Evolutionary conservation across 1,140 invertebrate genomes (phyloP), one percentile per base, ranked within the genome.

Genomic region (Battus philenor): DNA sequence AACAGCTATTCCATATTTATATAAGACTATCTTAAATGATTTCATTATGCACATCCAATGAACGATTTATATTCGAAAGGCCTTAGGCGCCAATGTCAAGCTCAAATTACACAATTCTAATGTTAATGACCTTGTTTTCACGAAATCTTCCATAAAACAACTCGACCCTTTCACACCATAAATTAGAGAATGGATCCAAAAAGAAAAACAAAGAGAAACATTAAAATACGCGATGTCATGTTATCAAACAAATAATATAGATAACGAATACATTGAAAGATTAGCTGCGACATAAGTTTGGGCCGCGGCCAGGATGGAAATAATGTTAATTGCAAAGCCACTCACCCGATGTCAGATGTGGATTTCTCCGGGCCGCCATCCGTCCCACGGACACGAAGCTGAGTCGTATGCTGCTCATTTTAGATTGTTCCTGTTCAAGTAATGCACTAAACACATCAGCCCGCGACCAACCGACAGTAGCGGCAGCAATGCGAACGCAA

Each of bases 321-420:
- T 54, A 73, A 67, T 31, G 51, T 60, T 50, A 45, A 60, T 49
- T n/a, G 44, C 47, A 60, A 52, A 38, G 54, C 33, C 56, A 74
- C 80, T 80, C 51, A 84, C 80, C 77, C 54, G 79, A 76, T 75
- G 73, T 66, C 56, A 79, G 63, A 45, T 78, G 75, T 44, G 71
- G 69, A 73, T 74, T 79, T 79, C 77, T 80, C 66, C 71, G 63
- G 7, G 76, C 69, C 24, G 77, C 79, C 22, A 82, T 73, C 63
- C 76, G 72, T 24, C 80, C 73, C 49, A 84, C 74, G 30, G 80
- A 80, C 33, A 84, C 59, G 29, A 84, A 69, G 63, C 77, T 82
- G 39, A 82, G 63, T 58, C 80, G 67, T 48, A 80, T 75, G 71
- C 74, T 82, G 68, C 78, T 82, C 80, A 84, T 84, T 71, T 52